Evolutionary conservation across 1,140 invertebrate genomes (phyloP), one percentile per base, ranked within the genome.

Genomic region (Rhopalosiphum maidis): DNA sequence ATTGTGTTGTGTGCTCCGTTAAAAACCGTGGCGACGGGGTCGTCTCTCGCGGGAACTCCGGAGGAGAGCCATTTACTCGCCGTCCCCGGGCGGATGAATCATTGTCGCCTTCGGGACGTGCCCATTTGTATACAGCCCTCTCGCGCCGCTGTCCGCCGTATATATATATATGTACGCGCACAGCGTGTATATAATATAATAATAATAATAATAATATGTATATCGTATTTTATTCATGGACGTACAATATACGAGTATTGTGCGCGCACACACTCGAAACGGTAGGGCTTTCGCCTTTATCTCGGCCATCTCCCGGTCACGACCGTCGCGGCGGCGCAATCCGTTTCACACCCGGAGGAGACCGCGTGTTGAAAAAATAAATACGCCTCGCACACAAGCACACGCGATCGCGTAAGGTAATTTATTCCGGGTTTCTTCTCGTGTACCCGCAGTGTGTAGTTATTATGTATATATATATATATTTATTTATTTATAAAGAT

Each of bases 41-140:
- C 88, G 68, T 82, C 91, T 92, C 91, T 92, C 91, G 60, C 48
- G 83, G 89, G 93, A 92, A 86, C 83, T 85, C 90, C 90, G 60
- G 46, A 51, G 30, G n/a, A 51, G 30, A 54, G 68, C 82, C 90
- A 55, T 89, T 85, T 90, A 41, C 88, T 54, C 48, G 30, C 48
- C 48, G 87, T 35, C 88, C 48, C 48, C 48, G 48, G 25, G 7
- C 91, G 91, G 91, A 92, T 92, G 91, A 92, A 92, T 92, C 91
- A 92, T 92, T 92, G 91, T 93, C 91, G 91, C 91, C 82, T 86
- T 21, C 35, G 48, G 91, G 91, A 93, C 48, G 91, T 55, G 82
- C 91, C 91, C 91, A 86, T 93, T 93, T 60, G 91, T 93, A 91
- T 35, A 11, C 22, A 5, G 83, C 83, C 41, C 37, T 85, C 83